phyloP scores from a whole-genome alignment of 2,113 vertebrate species.

The Maylandia zebra region DNA sequence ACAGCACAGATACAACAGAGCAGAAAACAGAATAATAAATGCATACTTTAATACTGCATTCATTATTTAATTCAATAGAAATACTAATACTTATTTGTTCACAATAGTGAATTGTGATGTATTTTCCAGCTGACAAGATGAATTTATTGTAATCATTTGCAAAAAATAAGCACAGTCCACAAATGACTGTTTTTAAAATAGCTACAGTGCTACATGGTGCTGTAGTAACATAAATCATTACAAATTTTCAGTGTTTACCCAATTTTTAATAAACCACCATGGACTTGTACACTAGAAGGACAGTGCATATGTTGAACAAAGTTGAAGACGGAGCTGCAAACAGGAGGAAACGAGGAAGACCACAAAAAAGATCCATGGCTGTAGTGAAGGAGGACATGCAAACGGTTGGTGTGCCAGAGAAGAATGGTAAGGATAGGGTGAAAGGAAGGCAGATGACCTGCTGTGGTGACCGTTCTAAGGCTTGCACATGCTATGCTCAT shows the following conservation, averaged over 20 bases:
- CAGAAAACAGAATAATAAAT: not conserved
- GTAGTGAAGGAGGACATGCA: not conserved
- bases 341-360: not conserved
- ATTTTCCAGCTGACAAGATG: not conserved
- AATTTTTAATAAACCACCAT: not conserved
- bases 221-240: not conserved
- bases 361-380: not conserved
- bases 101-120: not conserved
- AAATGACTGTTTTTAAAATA: not conserved
- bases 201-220: not conserved
- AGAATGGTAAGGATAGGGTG: not conserved
- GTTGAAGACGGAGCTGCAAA: not conserved
- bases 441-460: not conserved
- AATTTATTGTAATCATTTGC: not conserved
- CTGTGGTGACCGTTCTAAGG: not conserved
- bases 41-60: not conserved
- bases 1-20: not conserved
- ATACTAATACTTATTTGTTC: not conserved
- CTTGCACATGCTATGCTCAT: not conserved
- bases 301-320: not conserved
- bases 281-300: not conserved
- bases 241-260: not conserved
- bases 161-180: not conserved
- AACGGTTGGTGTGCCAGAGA: not conserved
- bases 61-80: not conserved